Evolutionary conservation across 2,113 vertebrate genomes (phyloP), one percentile per base, ranked within the genome.

Genomic region (Mustela nigripes): DNA sequence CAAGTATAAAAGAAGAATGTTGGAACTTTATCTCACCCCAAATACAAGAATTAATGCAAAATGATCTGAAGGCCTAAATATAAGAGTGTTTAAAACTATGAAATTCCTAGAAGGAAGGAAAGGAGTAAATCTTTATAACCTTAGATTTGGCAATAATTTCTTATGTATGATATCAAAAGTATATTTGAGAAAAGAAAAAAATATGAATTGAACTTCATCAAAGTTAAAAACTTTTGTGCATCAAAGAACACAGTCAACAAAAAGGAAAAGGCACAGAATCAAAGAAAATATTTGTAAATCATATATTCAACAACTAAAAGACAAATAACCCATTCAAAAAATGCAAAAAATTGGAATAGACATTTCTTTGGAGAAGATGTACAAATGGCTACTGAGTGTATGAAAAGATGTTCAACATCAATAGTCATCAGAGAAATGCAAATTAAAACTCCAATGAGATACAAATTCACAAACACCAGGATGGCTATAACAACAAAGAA

Each of bases 201-300:
- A 56, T n/a, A 67, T 39, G 78, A 91, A 84, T 11, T 58, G 4
- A 22, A 45, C n/a, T 74, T 82, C 48, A 33, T 42, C 26, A 89
- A 62, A 89, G 31, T 82, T 18, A 53, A 69, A 80, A 67, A 22
- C 15, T 71, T 58, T 14, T 71, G 31, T 31, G 39, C 39, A 87
- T 87, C 28, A 48, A 89, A 74, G 45, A 28, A 33, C 24, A 39
- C 26, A 56, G 22, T 39, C n/a, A 71, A 88, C 56, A 74, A 84
- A 92, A 58, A 82, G 81, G 53, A 63, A 60, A 76, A 63, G 19
- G 12, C 56, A 56, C 15, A 63, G 19, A 62, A 73, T 81, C 15
- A 45, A 28, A 94, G 42, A 81, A 94, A 63, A 94, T 82, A 39
- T 80, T 82, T 89, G 33, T 16, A 63, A 71, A 81, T 62, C 26